Conservation (phyloP, 2,113 vertebrate genomes). For the Telmatochromis bifrenatus region DNA sequence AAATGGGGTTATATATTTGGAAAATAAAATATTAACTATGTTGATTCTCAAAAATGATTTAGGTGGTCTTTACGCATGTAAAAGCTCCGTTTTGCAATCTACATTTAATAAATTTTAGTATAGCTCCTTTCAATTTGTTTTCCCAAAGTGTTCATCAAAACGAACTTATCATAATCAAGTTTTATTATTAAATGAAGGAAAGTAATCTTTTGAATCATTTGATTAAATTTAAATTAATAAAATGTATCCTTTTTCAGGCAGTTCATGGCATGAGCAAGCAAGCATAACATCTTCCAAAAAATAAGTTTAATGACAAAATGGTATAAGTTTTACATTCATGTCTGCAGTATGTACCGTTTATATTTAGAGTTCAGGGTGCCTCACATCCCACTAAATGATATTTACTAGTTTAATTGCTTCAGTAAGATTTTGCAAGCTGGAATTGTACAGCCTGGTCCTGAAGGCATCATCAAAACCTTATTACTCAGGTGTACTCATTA, state of each 20-base stretch:
- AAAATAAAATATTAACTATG: neutral
- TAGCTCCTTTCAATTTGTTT: neutral
- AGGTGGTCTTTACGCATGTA: no score
- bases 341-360: accelerated
- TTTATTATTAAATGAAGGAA: neutral
- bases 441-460: neutral
- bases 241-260: neutral
- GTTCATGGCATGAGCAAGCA: neutral
- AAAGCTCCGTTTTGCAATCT: neutral
- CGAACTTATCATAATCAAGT: neutral
- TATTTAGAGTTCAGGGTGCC: neutral
- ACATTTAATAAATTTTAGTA: neutral
- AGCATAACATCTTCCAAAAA: neutral
- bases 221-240: neutral
- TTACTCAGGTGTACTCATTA: neutral
- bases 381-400: neutral
- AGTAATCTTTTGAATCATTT: neutral
- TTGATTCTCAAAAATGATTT: neutral
- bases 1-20: neutral
- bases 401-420: neutral
- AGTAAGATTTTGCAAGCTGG: neutral
- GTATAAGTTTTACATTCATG: accelerated
- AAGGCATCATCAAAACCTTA: neutral
- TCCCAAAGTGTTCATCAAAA: neutral
- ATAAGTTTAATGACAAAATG: neutral